phyloP scores from a whole-genome alignment of 2,113 vertebrate genomes.

The Haemorhous mexicanus region DNA sequence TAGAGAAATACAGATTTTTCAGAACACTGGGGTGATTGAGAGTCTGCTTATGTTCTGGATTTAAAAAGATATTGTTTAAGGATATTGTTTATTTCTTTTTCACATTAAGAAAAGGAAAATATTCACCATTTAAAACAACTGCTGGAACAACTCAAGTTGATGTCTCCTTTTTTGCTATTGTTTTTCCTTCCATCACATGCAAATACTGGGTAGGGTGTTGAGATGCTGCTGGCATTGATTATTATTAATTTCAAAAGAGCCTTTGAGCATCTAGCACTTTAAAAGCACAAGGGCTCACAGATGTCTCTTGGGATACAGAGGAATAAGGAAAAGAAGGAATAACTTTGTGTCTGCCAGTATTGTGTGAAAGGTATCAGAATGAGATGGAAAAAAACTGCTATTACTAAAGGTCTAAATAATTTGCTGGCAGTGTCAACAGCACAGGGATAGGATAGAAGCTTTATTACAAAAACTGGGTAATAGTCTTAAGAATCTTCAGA shows the following conservation, averaged over 20 bases:
- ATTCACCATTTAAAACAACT: conserved; percentile 61
- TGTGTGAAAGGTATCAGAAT: conserved; percentile 58
- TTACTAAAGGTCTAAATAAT: conserved; percentile 42
- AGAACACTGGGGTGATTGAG: conserved; percentile 40
- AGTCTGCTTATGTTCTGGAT: conserved; percentile 60
- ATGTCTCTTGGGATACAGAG: conserved; percentile 34
- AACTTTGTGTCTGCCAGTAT: conserved; percentile 45
- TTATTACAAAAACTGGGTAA: background rate
- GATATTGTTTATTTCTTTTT: conserved; percentile 62
- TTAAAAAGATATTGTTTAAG: conserved; percentile 58
- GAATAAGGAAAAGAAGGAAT: conserved; percentile 36
- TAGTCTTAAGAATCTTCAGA: background rate
- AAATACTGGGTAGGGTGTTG: conserved; percentile 54
- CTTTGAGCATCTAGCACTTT: conserved; percentile 51
- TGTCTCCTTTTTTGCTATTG: conserved; percentile 64
- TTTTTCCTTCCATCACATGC: conserved; percentile 49
- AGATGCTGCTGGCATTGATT: conserved; percentile 63
- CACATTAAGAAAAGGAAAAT: conserved; percentile 61
- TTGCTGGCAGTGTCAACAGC: background rate
- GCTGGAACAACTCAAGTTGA: conserved; percentile 53
- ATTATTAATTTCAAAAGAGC: conserved; percentile 62
- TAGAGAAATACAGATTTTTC: conserved; percentile 25
- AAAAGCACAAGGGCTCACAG: conserved; percentile 44
- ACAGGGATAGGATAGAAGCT: background rate
- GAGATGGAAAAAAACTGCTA: background rate